Base-by-base conservation (phyloP, 2,113 vertebrate genomes). In the Odontesthes bonariensis region DNA sequence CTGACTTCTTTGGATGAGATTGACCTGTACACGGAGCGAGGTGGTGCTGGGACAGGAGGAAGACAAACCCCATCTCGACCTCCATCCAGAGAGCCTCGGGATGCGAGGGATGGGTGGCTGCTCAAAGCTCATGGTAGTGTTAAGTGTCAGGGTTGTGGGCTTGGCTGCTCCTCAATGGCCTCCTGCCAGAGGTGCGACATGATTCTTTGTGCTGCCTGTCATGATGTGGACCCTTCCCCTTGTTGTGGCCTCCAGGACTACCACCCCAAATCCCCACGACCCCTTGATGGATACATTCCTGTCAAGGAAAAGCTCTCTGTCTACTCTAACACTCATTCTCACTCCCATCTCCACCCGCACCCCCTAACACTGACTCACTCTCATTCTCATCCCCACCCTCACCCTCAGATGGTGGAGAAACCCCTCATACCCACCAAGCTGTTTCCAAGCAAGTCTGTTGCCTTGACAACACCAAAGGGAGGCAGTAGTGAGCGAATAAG, bases 1-100 rank as follows among this genome's bases (percentile, higher is more conserved):
- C 93, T 97, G 83, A 95, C 97, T 8, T 91, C 96, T 57, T 94
- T 98, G 91, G 98, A 98, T 38, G 97, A 98, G 52, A 94, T 98
- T 52, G 98, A 99, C 90, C 93, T 99, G 33, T 99, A 99, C 85
- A 98, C 98, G 0, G 98, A 98, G 69, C 91, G 95, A 0, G 98
- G 97, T 1, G 85, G 58, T 1, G 65, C 75, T 2, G 88, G 89
- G 22, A 80, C 88, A 0, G 88, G 92, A 53, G 92, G 92, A 22
- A 86, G 92, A 52, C 94, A 94, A 82, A 92, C 89, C 13, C 90
- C 93, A 1, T 94, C 93, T 42, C 86, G 93, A 38, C 92, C 93
- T 1, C 89, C 89, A 8, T 94, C 93, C 56, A 83, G 94, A 55
- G 94, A 94, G 69, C 92, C 89, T 68, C 94, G 83, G 85, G 96